Evolutionary conservation across 2,797 vertebrate species (phyloP), one percentile per base, ranked within the genome.

Genomic region (Prunella strophiata): DNA sequence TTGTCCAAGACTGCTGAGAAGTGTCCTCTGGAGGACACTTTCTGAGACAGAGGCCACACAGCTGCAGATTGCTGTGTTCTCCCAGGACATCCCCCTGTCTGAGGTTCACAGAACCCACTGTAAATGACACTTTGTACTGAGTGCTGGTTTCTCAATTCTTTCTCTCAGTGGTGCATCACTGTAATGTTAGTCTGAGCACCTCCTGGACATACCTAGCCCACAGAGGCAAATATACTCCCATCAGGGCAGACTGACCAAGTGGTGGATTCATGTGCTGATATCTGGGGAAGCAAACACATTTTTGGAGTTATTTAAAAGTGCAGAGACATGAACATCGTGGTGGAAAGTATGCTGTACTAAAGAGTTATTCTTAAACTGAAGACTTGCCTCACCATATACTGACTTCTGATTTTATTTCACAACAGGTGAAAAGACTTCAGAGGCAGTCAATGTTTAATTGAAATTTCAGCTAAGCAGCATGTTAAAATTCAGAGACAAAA

Each of bases 381-480:
- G 32, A 32, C 8, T 63, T 83, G 30, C 3, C 8, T 68, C 26
- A 63, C 55, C 21, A 26, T 20, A 55, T 23, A 40, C 9, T 96
- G 85, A 95, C 50, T 81, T 91, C 43, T 95, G n/a, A 50, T 94
- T 93, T 94, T 95, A 43, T 97, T 27, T 70, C 84, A 73, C 68
- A 92, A 75, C 77, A 97, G 97, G 75, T 67, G 61, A 84, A 81
- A 92, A 63, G 30, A 52, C 51, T 72, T 75, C 79, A 83, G 43
- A 70, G 40, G 50, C 63, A 87, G 43, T 40, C n/a, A 68, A 21
- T 5, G 43, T 58, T 71, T 80, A 61, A 72, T 16, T 74, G 71
- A 89, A 54, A 52, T 54, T 91, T 93, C 90, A 85, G 29, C 85
- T 74, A 94, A 93, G 81, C 67, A 88, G 30, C 87, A 65, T 80